Conservation (phyloP, 2,888 invertebrate species). For the Pachydiplax longipennis region DNA sequence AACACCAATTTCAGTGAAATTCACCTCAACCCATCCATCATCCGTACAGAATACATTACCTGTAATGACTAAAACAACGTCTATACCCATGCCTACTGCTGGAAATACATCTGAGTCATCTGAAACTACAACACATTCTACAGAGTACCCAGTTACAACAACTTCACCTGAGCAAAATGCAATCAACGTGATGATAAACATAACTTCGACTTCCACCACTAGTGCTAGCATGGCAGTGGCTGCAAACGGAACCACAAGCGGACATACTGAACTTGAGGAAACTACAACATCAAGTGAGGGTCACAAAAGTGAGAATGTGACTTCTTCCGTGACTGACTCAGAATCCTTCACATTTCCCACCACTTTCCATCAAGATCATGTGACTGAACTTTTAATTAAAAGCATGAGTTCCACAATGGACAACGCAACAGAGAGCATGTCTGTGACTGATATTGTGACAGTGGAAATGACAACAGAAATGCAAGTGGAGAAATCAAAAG, state of each 20-base stretch:
- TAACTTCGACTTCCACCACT: background rate
- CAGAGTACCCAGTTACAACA: background rate
- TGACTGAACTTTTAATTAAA: background rate
- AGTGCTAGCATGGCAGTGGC: background rate
- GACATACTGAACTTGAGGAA: background rate
- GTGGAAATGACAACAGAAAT: background rate
- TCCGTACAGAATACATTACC: background rate
- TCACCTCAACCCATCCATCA: background rate
- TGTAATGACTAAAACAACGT: background rate
- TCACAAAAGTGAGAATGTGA: background rate
- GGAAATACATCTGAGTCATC: background rate
- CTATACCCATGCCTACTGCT: background rate
- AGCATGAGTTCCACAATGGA: background rate
- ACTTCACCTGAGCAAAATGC: background rate
- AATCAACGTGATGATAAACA: background rate
- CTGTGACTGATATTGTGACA: background rate
- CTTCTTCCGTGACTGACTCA: background rate
- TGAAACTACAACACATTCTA: background rate
- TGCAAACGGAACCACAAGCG: background rate
- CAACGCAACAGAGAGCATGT: background rate
- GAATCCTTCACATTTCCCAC: background rate
- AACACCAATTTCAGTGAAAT: background rate
- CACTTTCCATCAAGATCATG: background rate
- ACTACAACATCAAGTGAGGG: background rate
- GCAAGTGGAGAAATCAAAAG: background rate